Base-by-base conservation (phyloP, 2,797 vertebrate genomes). In the Chaetodon trifasciatus region DNA sequence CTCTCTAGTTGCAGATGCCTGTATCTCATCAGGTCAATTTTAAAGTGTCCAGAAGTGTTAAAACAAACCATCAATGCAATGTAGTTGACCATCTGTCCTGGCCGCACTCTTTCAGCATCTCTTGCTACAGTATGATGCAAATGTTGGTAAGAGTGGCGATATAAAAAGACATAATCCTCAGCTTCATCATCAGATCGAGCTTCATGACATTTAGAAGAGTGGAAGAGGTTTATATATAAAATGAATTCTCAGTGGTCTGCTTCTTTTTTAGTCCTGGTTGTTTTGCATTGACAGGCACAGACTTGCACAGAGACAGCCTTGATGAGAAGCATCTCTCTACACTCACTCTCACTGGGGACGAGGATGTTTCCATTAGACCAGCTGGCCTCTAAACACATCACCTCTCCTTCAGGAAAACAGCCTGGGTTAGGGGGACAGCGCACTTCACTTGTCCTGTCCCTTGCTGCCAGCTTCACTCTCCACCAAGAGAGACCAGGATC, bases 351-450 rank as follows among this genome's bases (percentile, higher is more conserved):
- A 85, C 93, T 79, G 86, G 93, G 93, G 93, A 94, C 79, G 0
- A 10, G 72, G 32, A 62, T 82, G 88, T 92, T 93, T 94, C 92
- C 94, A 92, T 91, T 78, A 44, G 84, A 85, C 76, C 86, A 92
- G 87, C 89, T 91, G 87, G 85, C 78, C 76, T 77, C 61, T 81
- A 55, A 86, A 74, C 35, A 23, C 74, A 50, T 35, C 28, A 12
- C 0, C 58, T 80, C 83, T 89, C 74, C 82, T 89, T 82, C 72
- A 84, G 84, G 81, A 88, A 86, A 88, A 89, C 80, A 86, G 42
- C 46, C 13, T 16, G 11, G 65, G 66, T 46, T 42, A 15, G 23
- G 50, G 60, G 76, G 68, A 6, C 60, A 49, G 40, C 1, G 21
- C 37, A 57, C 62, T 64, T 64, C 55, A 68, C 72, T 62, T 70